These are phyloP conservation scores for Bujurquina vittata DNA, from an alignment of 2,113 vertebrate genomes.

Conservation along the genomic window DNA sequence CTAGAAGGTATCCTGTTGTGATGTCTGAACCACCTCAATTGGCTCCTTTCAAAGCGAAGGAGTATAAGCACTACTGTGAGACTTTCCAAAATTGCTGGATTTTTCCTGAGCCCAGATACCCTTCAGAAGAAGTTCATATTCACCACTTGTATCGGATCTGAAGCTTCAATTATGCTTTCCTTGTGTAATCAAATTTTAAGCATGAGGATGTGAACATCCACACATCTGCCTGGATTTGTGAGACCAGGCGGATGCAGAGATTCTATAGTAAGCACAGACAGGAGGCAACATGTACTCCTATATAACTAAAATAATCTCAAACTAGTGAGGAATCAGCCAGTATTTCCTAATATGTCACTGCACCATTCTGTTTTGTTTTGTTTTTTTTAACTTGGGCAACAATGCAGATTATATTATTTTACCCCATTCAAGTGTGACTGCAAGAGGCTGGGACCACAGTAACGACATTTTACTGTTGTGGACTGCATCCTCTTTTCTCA, in stretches of 20 bases:
- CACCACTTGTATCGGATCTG: neutral
- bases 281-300: neutral
- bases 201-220: neutral
- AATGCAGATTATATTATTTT: neutral
- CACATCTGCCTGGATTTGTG: neutral
- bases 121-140: neutral
- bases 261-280: neutral
- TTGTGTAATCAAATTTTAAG: too few relatives aligned
- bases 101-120: neutral
- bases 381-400: neutral
- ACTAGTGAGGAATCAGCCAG: neutral
- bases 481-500: neutral
- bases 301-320: neutral
- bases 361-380: neutral
- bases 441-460: neutral
- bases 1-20: too few relatives aligned
- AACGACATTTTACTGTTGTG: neutral
- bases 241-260: neutral
- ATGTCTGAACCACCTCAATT: too few relatives aligned
- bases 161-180: neutral
- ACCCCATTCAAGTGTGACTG: fast-evolving
- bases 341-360: neutral
- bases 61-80: neutral
- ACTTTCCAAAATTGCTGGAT: neutral
- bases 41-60: neutral